Evolutionary conservation across 2,888 invertebrate species (phyloP).

Genomic region (Papilio gigon): DNA sequence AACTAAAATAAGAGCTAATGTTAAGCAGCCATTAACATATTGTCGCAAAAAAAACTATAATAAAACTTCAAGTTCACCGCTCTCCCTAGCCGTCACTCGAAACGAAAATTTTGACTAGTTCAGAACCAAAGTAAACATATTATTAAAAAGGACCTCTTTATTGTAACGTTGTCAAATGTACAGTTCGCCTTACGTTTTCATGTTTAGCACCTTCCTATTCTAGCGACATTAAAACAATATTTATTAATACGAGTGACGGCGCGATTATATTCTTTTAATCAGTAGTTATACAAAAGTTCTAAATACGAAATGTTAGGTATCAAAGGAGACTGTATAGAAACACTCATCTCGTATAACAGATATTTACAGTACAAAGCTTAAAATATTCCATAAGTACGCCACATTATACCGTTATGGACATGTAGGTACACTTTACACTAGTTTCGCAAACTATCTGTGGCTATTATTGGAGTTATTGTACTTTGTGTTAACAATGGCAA

Average conservation of each 20-base stretch:
- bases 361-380: conserved; percentile 79
- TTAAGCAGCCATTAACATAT: conserved; percentile 69
- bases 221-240: conserved; percentile 48
- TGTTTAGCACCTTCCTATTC: conserved; percentile 69
- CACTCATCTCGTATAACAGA: conserved; percentile 68
- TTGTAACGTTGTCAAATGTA: conserved; percentile 45
- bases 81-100: conserved; percentile 60
- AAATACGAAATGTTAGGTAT: conserved; percentile 68
- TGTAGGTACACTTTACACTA: conserved; percentile 43
- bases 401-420: conserved; percentile 52
- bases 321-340: conserved; percentile 75
- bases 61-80: conserved; percentile 53
- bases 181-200: conserved; percentile 46
- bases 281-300: conserved; percentile 73
- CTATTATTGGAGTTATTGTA: conserved; percentile 36
- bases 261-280: conserved; percentile 42
- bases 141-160: conserved; percentile 45
- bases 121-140: conserved; percentile 52
- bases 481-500: conserved; percentile 38
- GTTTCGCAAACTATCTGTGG: conserved; percentile 36
- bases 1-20: conserved; percentile 74
- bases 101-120: conserved; percentile 78
- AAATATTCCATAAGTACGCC: conserved; percentile 64
- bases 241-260: conserved; percentile 53
- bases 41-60: conserved; percentile 56